Percentiles rank a stretch among this genome's conserved stretches.
These are phyloP conservation scores for Sphaerodactylus townsendi DNA, from an alignment of 2,113 vertebrate species.

Conservation along the genomic window DNA sequence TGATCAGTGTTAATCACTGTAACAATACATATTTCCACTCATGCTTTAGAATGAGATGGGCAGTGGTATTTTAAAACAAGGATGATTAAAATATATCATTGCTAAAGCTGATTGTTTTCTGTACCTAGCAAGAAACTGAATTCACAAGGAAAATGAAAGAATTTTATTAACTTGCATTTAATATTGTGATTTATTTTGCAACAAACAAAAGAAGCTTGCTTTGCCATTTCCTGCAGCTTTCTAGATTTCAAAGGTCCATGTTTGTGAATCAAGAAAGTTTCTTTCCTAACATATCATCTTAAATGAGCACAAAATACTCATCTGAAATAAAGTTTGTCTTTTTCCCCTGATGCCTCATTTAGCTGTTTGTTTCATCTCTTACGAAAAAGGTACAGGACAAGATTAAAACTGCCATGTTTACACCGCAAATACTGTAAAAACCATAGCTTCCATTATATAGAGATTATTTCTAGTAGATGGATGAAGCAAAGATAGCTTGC, in stretches of 20 bases:
- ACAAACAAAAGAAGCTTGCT: not conserved
- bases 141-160: not conserved
- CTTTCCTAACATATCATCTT: fast-evolving
- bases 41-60: not conserved
- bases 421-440: fast-evolving
- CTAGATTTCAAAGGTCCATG: not conserved
- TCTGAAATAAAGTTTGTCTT: not conserved
- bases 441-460: not conserved
- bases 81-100: not conserved
- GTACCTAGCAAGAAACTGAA: not conserved
- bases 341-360: fast-evolving
- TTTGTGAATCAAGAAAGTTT: not conserved
- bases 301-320: fast-evolving
- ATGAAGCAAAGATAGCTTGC: not conserved
- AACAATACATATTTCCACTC: not conserved
- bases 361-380: not conserved
- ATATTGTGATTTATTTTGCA: not conserved
- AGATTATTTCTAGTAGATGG: fast-evolving
- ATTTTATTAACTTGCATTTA: not conserved
- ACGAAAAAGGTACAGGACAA: fast-evolving
- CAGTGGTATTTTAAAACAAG: not conserved
- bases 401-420: not conserved
- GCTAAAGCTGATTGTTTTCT: no score
- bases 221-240: not conserved
- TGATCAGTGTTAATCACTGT: not conserved